Evolutionary conservation across 2,797 vertebrate species (phyloP).

Genomic region (Sitta carolinensis): DNA sequence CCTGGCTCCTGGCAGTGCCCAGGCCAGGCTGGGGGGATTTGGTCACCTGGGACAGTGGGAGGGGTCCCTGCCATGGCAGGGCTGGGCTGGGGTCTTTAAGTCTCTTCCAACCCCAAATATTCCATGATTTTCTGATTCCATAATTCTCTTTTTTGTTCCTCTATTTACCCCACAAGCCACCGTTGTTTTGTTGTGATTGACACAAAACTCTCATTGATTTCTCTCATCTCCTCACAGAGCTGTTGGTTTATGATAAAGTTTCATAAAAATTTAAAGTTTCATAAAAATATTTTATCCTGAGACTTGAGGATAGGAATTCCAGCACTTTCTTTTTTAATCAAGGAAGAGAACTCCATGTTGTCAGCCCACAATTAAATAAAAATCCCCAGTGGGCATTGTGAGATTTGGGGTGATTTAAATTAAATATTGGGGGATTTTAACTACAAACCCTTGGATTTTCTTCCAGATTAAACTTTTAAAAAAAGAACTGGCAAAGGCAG

Average conservation of each 20-base stretch:
- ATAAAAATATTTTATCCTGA: background rate
- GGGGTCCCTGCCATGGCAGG: too few relatives aligned
- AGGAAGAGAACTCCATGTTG: background rate
- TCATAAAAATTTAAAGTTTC: background rate
- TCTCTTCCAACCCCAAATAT: too few relatives aligned
- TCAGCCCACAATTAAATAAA: background rate
- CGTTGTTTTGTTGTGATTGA: background rate
- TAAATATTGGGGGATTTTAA: background rate
- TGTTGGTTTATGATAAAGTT: background rate
- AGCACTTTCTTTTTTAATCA: background rate
- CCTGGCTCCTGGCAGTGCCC: too few relatives aligned
- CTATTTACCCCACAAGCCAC: fast-evolving
- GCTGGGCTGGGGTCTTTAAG: too few relatives aligned
- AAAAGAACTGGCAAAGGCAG: background rate
- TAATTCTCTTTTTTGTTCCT: background rate
- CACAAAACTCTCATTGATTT: background rate
- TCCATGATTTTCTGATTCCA: background rate
- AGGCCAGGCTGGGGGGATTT: too few relatives aligned
- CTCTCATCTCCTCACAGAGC: background rate
- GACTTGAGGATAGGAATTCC: background rate
- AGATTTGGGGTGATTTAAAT: background rate
- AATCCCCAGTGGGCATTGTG: background rate
- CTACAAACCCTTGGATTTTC: background rate
- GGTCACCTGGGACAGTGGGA: too few relatives aligned
- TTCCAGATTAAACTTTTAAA: background rate